Evolutionary conservation across 2,888 invertebrate genomes (phyloP).

Genomic region (Zaprionus lineosus): DNA sequence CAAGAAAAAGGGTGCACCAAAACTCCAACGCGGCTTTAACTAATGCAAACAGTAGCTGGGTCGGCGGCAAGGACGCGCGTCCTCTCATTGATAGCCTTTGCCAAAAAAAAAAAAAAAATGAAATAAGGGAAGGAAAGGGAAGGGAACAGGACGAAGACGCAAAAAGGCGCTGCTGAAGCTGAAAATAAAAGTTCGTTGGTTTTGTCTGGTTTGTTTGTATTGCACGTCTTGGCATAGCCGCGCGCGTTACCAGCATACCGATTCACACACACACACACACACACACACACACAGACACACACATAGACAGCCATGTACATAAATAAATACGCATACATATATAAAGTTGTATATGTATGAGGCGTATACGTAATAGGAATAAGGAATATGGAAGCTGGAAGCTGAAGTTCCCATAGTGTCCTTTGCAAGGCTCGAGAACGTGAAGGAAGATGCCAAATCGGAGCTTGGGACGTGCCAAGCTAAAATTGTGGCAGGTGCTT

Average conservation of each 20-base stretch:
- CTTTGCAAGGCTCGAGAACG: constrained; percentile 22
- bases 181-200: constrained; percentile 46
- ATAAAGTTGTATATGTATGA: constrained; percentile 7
- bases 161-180: constrained; percentile 18
- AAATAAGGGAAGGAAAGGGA: too few species aligned
- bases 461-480: constrained; percentile 57
- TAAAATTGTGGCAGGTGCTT: constrained; percentile 74
- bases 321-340: neutral
- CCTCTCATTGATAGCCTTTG: constrained; percentile 39
- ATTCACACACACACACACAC: constrained; percentile 27
- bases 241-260: constrained; percentile 51
- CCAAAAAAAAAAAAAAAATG: too few species aligned
- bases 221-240: constrained; percentile 61
- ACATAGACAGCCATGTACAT: constrained; percentile 15
- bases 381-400: constrained; percentile 7
- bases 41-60: constrained; percentile 35
- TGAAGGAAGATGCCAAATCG: constrained; percentile 40
- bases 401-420: constrained; percentile 2
- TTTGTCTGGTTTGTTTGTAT: constrained; percentile 37
- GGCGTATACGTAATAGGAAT: constrained; percentile 16
- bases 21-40: constrained; percentile 25
- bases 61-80: constrained; percentile 2
- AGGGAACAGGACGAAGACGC: neutral
- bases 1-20: constrained; percentile 29
- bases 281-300: constrained; percentile 32